These are phyloP conservation scores for Drosophila rufa DNA, from an alignment of 1,140 invertebrate genomes.

Conservation along the genomic window DNA sequence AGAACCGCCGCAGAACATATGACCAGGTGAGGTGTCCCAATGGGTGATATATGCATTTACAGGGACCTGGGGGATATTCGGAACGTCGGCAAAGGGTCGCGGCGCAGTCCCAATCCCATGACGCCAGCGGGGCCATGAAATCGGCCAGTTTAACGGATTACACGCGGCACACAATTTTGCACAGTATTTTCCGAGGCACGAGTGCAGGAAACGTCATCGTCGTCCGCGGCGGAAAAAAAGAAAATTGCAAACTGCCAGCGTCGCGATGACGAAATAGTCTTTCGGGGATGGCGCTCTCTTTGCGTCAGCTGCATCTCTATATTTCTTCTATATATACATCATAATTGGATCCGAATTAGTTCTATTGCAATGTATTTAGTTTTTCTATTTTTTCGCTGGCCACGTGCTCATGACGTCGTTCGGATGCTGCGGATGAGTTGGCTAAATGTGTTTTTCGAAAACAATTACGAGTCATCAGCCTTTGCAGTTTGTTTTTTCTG, in stretches of 20 bases:
- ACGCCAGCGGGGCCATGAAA: slow-evolving; percentile 68
- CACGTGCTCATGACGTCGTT: slow-evolving; percentile 73
- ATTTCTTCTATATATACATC: slow-evolving; percentile 14
- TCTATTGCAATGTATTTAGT: slow-evolving; percentile 12
- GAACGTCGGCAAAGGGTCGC: neutral
- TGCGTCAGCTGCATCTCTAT: slow-evolving; percentile 61
- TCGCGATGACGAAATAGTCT: slow-evolving; percentile 19
- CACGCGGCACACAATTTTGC: slow-evolving; percentile 21
- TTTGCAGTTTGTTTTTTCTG: slow-evolving; percentile 12
- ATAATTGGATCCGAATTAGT: slow-evolving; percentile 34
- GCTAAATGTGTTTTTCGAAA: slow-evolving; percentile 39
- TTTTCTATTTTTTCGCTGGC: slow-evolving; percentile 14
- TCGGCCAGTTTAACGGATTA: slow-evolving; percentile 66
- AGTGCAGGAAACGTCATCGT: slow-evolving; percentile 50
- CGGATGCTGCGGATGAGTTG: slow-evolving; percentile 45
- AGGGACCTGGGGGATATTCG: neutral
- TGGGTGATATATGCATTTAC: slow-evolving; percentile 12
- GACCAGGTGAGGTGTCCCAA: slow-evolving; percentile 50
- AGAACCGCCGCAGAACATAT: slow-evolving; percentile 45
- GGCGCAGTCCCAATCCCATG: slow-evolving; percentile 26
- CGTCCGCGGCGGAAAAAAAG: neutral
- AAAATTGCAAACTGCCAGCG: slow-evolving; percentile 11
- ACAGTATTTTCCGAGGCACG: slow-evolving; percentile 43
- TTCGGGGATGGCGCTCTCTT: slow-evolving; percentile 29
- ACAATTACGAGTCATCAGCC: slow-evolving; percentile 73